Conservation (phyloP, 2,113 vertebrate genomes). For the Dicentrarchus labrax region DNA sequence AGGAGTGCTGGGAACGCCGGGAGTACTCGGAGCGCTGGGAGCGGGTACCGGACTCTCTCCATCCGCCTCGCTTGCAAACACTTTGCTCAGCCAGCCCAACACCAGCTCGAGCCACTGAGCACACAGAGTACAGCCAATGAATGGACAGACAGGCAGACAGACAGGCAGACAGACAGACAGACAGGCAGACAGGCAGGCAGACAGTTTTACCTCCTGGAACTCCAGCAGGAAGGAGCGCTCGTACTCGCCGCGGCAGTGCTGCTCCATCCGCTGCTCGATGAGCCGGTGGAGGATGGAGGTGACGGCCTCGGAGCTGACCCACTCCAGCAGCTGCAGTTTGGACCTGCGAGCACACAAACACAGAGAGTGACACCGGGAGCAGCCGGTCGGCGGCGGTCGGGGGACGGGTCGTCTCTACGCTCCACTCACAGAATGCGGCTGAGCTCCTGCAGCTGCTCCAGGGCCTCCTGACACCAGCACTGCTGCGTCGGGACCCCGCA, state of each 20-base stretch:
- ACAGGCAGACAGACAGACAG: neutral
- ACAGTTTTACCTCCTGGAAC: constrained; percentile 90
- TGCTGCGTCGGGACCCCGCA: constrained; percentile 83
- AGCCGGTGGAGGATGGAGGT: constrained; percentile 94
- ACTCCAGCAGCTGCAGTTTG: constrained; percentile 91
- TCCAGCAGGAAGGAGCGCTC: constrained; percentile 93
- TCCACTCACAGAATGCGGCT: constrained; percentile 91
- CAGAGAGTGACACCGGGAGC: too few relatives aligned
- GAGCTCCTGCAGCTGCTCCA: constrained; percentile 91
- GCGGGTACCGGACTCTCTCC: neutral
- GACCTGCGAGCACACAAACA: constrained; percentile 77
- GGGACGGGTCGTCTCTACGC: too few relatives aligned
- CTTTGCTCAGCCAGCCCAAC: constrained; percentile 94
- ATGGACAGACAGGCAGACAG: neutral
- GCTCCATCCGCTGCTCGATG: constrained; percentile 95
- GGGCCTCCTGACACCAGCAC: constrained; percentile 93
- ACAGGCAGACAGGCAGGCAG: neutral
- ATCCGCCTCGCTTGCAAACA: constrained; percentile 84
- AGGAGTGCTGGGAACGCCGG: constrained; percentile 42
- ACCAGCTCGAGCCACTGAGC: constrained; percentile 95
- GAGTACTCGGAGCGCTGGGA: constrained; percentile 63
- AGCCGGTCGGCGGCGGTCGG: too few relatives aligned
- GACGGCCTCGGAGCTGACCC: constrained; percentile 92
- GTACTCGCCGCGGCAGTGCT: constrained; percentile 93
- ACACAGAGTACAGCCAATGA: neutral